A percentile compares a stretch with the other conserved stretches of the same genome.
phyloP scores from a whole-genome alignment of 2,888 invertebrate species.

The Pyralis farinalis region DNA sequence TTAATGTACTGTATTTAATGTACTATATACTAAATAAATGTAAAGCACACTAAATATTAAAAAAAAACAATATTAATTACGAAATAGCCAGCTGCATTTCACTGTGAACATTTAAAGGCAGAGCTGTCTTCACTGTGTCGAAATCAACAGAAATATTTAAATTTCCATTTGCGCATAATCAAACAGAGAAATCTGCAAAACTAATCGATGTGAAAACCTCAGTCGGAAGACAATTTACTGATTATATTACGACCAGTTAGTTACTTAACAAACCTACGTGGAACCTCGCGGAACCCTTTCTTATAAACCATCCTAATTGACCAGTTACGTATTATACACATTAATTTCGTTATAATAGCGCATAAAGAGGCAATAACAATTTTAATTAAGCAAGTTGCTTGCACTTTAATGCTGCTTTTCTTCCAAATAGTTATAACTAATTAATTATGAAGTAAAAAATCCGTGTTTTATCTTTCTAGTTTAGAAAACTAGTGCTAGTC shows the following conservation, averaged over 20 bases:
- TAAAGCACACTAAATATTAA: no score
- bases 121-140: not conserved
- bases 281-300: slow-evolving; percentile 29
- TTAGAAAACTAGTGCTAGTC: not conserved
- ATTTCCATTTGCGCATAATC: slow-evolving; percentile 25
- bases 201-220: slow-evolving; percentile 50
- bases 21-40: no score
- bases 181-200: slow-evolving; percentile 38
- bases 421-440: slow-evolving; percentile 13
- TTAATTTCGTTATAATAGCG: not conserved
- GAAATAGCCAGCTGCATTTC: not conserved
- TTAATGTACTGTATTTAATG: no score
- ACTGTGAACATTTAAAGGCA: not conserved
- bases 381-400: slow-evolving; percentile 1
- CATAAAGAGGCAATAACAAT: not conserved
- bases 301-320: slow-evolving; percentile 13
- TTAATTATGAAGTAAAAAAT: not conserved
- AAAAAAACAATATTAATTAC: no score
- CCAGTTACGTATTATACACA: not conserved
- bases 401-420: slow-evolving; percentile 12
- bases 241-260: slow-evolving; percentile 50
- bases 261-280: slow-evolving; percentile 45
- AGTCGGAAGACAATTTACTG: slow-evolving; percentile 33
- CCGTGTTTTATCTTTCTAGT: not conserved
- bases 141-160: slow-evolving; percentile 3